phyloP scores from a whole-genome alignment of 2,113 vertebrate species.

The Dicrurus megarhynchus region DNA sequence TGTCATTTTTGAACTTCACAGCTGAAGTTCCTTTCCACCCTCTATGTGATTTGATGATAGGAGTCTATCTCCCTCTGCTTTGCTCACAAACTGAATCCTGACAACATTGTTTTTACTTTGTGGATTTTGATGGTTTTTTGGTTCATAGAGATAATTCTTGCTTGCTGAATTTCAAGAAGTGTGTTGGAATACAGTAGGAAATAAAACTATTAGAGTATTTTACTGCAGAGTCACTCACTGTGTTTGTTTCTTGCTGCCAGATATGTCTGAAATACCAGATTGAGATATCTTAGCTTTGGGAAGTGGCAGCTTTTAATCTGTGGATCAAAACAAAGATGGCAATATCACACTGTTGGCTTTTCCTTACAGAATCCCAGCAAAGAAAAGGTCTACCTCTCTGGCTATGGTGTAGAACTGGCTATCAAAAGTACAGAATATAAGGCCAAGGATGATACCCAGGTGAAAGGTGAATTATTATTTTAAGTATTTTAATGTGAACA shows the following conservation, averaged over 20 bases:
- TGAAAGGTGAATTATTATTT: slow-evolving; percentile 85
- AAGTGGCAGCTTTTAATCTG: background rate
- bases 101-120: background rate
- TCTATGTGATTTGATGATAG: background rate
- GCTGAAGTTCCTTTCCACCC: background rate
- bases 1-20: background rate
- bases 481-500: background rate
- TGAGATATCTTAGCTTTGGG: background rate
- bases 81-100: background rate
- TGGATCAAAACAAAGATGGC: background rate
- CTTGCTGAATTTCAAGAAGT: background rate
- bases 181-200: background rate
- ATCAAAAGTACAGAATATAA: slow-evolving; percentile 99
- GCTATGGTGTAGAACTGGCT: slow-evolving; percentile 95
- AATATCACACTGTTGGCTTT: background rate
- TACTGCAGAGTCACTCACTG: background rate
- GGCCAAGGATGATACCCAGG: slow-evolving; percentile 98
- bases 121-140: background rate
- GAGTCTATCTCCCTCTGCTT: background rate
- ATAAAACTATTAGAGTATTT: background rate
- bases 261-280: background rate
- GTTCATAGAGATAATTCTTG: background rate
- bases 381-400: slow-evolving; percentile 89
- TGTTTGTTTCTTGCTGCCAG: background rate
- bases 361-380: slow-evolving; percentile 80